Evolutionary conservation across 2,888 invertebrate genomes (phyloP).

Genomic region (Yponomeuta evonymella): DNA sequence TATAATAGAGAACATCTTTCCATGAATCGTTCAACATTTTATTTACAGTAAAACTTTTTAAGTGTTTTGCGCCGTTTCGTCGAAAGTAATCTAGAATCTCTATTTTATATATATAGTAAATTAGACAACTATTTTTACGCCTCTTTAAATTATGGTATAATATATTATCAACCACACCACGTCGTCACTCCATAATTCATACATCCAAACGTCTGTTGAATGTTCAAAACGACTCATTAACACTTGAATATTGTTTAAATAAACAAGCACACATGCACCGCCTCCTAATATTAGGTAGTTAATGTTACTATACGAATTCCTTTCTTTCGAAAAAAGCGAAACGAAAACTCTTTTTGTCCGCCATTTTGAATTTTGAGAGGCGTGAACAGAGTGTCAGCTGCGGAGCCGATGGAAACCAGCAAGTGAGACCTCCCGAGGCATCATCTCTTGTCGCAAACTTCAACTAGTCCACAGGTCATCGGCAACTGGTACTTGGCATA

Average conservation of each 20-base stretch:
- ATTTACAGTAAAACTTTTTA: no score
- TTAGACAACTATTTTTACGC: no score
- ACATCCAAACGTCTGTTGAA: conserved; percentile 34
- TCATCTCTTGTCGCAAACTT: background rate
- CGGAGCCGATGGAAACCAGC: background rate
- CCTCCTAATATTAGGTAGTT: conserved; percentile 8
- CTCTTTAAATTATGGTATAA: background rate
- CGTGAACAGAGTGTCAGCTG: conserved; percentile 14
- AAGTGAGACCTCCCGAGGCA: background rate
- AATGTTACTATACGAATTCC: conserved; percentile 12
- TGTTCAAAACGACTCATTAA: conserved; percentile 62
- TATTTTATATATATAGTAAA: no score
- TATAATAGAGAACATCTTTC: no score
- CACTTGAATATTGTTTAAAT: conserved; percentile 47
- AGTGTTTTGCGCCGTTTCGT: no score
- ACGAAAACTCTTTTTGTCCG: conserved; percentile 13
- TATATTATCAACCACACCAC: conserved; percentile 25
- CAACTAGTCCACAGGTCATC: conserved; percentile 10
- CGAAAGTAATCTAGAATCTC: no score
- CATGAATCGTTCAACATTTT: no score
- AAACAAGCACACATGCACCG: conserved; percentile 49
- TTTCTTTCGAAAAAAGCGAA: conserved; percentile 14
- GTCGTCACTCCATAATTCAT: conserved; percentile 64
- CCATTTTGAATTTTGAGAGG: conserved; percentile 14
- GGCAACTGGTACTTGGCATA: conserved; percentile 10